Percentiles rank a stretch among this genome's conserved stretches.
phyloP scores from a whole-genome alignment of 2,888 invertebrate genomes.

The Chymomyza procnemis region DNA sequence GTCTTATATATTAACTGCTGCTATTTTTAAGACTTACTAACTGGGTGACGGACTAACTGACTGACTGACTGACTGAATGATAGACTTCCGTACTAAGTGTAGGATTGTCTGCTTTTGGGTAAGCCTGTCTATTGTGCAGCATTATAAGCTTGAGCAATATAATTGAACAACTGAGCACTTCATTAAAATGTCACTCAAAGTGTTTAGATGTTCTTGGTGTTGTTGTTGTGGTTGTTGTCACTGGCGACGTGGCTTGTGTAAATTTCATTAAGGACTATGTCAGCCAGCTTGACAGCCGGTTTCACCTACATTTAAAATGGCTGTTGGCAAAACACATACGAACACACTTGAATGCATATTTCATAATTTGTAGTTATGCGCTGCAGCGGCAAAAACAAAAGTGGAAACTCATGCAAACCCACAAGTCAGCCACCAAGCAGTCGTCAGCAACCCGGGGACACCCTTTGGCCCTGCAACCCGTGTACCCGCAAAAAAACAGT shows the following conservation, averaged over 20 bases:
- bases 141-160: constrained; percentile 50
- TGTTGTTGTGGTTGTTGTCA: constrained; percentile 5
- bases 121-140: constrained; percentile 45
- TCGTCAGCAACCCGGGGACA: constrained; percentile 17
- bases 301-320: constrained; percentile 65
- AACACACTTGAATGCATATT: constrained; percentile 36
- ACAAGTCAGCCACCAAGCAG: constrained; percentile 28
- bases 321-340: not conserved
- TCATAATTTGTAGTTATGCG: constrained; percentile 31
- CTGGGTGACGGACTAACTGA: constrained; percentile 2
- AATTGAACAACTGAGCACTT: constrained; percentile 72
- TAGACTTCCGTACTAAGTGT: constrained; percentile 29
- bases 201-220: constrained; percentile 37
- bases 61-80: constrained; percentile 29
- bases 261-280: constrained; percentile 67
- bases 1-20: no score
- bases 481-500: constrained; percentile 40
- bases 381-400: constrained; percentile 23
- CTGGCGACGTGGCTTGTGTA: constrained; percentile 50
- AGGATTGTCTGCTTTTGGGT: constrained; percentile 24
- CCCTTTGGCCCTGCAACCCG: not conserved
- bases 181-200: constrained; percentile 70
- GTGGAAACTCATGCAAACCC: constrained; percentile 23
- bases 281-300: constrained; percentile 64
- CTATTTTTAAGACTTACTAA: no score